phyloP scores from a whole-genome alignment of 2,113 vertebrate genomes.

The Eudorcas thomsonii region DNA sequence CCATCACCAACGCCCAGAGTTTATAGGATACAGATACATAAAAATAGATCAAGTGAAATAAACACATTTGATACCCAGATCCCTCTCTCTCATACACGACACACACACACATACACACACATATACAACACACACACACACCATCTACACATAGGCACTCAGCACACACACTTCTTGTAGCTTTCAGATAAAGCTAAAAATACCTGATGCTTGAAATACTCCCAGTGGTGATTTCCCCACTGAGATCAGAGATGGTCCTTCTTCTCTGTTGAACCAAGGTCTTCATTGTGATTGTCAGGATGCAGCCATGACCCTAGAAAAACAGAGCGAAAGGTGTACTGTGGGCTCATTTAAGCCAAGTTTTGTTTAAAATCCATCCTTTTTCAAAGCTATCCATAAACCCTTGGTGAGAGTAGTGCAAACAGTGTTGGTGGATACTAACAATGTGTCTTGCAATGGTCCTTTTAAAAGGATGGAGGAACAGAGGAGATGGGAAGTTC shows the following conservation, averaged over 20 bases:
- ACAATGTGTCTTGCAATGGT: fast-evolving
- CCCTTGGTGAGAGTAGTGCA: neutral
- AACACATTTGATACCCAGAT: neutral
- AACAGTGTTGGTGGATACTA: neutral
- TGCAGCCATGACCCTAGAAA: neutral
- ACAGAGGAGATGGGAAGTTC: neutral
- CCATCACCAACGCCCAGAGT: no score
- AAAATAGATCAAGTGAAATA: neutral
- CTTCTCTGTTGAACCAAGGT: neutral
- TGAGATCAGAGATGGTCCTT: neutral
- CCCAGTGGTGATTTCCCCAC: neutral
- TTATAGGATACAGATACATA: neutral
- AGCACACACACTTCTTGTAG: neutral
- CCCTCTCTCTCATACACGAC: neutral
- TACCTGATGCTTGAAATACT: neutral
- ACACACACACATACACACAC: neutral
- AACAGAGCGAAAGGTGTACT: neutral
- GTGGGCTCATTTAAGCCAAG: neutral
- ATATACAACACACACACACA: fast-evolving
- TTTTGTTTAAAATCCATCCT: neutral
- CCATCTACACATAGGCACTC: neutral
- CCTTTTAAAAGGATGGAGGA: neutral
- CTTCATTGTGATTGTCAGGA: neutral
- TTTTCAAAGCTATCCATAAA: neutral
- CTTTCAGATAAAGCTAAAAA: constrained; percentile 18